Percentiles rank a stretch among this genome's conserved stretches.
Conservation (phyloP, 2,888 invertebrate species). For the Cabera pusaria region DNA sequence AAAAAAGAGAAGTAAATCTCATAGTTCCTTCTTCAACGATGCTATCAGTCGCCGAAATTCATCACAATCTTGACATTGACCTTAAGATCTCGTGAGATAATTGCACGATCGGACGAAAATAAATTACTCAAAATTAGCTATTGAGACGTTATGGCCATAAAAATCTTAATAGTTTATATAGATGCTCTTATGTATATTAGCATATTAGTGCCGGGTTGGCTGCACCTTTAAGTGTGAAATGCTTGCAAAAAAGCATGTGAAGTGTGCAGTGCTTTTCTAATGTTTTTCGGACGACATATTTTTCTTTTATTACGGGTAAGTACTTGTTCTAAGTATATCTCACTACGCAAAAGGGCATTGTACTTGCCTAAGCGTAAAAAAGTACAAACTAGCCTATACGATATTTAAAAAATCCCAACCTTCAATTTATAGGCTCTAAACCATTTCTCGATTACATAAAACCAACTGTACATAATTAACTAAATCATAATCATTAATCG, state of each 20-base stretch:
- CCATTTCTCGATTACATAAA: constrained; percentile 11
- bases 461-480: constrained; percentile 14
- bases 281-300: no score
- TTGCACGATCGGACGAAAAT: constrained; percentile 14
- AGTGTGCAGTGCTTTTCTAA: no score
- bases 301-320: no score
- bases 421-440: constrained; percentile 9
- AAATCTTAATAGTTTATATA: not conserved
- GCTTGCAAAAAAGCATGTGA: no score
- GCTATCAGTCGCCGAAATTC: constrained; percentile 25
- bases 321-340: no score
- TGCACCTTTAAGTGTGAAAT: not conserved
- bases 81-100: constrained; percentile 19
- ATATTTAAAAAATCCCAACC: no score
- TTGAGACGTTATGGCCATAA: constrained; percentile 2
- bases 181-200: no score
- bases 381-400: no score
- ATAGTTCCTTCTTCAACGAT: constrained; percentile 19
- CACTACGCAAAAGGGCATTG: no score
- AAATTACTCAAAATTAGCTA: constrained; percentile 4
- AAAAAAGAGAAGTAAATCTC: constrained; percentile 20
- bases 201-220: no score
- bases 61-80: constrained; percentile 48
- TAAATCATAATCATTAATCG: constrained; percentile 7
- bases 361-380: no score